These are phyloP conservation scores for Periophthalmus modestus DNA, from an alignment of 2,113 vertebrate genomes.

Conservation along the genomic window DNA sequence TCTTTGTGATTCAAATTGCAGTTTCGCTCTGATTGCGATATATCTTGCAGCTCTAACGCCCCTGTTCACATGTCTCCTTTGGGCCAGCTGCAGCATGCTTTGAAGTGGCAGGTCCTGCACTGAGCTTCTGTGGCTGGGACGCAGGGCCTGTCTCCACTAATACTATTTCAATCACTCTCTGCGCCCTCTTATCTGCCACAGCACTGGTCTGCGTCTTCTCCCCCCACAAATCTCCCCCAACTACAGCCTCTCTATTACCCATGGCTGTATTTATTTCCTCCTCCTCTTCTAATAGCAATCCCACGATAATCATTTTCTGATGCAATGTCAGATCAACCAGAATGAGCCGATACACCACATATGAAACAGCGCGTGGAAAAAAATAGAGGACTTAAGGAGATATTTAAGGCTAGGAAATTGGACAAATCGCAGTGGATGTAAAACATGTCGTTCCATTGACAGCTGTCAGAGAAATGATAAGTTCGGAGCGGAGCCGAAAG, in stretches of 20 bases:
- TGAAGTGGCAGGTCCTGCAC: constrained; percentile 75
- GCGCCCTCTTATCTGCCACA: constrained; percentile 71
- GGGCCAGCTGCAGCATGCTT: constrained; percentile 64
- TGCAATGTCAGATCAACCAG: constrained; percentile 57
- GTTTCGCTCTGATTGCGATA: too few species aligned
- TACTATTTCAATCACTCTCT: constrained; percentile 76
- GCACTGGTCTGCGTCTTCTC: constrained; percentile 54
- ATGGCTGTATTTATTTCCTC: constrained; percentile 28
- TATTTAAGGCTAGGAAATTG: constrained; percentile 57
- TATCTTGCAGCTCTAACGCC: too few species aligned
- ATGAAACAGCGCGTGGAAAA: constrained; percentile 52
- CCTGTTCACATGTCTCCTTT: constrained; percentile 37
- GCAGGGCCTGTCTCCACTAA: constrained; percentile 73
- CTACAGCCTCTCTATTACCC: constrained; percentile 27
- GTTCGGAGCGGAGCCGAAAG: constrained; percentile 32
- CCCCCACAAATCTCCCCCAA: constrained; percentile 48
- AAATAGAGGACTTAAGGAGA: constrained; percentile 34
- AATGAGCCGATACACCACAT: constrained; percentile 45
- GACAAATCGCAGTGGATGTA: constrained; percentile 62
- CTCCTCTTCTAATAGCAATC: constrained; percentile 49
- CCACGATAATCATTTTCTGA: constrained; percentile 58
- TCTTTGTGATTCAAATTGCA: too few species aligned
- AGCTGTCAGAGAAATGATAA: constrained; percentile 55
- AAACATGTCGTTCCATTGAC: constrained; percentile 55
- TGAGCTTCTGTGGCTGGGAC: constrained; percentile 63